A percentile compares a stretch with the other conserved stretches of the same genome.
Evolutionary conservation across 2,113 vertebrate genomes (phyloP).

Genomic region (Talpa occidentalis): DNA sequence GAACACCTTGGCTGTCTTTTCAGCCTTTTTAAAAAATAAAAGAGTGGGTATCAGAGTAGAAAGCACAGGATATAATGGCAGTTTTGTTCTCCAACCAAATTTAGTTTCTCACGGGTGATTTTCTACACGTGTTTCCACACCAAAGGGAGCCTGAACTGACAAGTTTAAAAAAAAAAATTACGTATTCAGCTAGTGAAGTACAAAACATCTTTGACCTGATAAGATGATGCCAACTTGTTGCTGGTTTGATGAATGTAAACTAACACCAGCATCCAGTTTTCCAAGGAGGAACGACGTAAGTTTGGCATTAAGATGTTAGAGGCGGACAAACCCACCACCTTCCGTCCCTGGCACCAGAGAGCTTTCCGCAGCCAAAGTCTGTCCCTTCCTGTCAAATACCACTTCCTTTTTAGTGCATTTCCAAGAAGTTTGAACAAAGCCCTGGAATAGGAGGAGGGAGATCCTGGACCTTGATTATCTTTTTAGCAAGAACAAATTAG

Average conservation of each 20-base stretch:
- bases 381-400: background rate
- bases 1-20: background rate
- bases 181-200: background rate
- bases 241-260: background rate
- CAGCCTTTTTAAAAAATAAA: background rate
- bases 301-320: background rate
- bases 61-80: background rate
- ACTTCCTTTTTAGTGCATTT: constrained; percentile 8
- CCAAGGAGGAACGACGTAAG: background rate
- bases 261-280: background rate
- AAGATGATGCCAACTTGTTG: constrained; percentile 5
- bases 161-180: background rate
- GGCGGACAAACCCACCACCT: background rate
- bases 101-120: constrained; percentile 3
- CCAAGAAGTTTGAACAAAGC: background rate
- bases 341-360: background rate
- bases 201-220: constrained; percentile 47
- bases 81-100: background rate
- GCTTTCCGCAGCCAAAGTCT: background rate
- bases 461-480: constrained; percentile 44
- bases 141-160: background rate
- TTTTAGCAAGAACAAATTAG: constrained; percentile 37
- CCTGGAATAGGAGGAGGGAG: background rate
- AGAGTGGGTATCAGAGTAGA: background rate
- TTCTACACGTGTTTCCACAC: background rate